A percentile compares a stretch with the other conserved stretches of the same genome.
Conservation (phyloP, 2,797 vertebrate species). For the Halcyon badia region DNA sequence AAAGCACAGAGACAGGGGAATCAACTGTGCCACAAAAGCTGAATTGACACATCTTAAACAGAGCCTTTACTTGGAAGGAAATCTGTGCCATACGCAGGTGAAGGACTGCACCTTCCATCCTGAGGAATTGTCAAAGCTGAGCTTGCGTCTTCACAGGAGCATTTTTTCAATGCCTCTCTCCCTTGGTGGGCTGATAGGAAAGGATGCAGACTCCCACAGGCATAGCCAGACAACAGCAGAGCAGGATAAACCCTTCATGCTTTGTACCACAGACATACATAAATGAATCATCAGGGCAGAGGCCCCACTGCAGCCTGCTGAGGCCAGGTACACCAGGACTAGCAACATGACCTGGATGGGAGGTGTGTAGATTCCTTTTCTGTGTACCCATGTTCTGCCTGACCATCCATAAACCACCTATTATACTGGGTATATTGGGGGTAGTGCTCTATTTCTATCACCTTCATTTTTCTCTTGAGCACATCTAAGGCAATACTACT, state of each 20-base stretch:
- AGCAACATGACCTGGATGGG: neutral
- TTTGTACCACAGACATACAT: neutral
- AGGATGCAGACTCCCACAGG: neutral
- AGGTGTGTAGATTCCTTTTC: neutral
- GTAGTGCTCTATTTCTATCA: neutral
- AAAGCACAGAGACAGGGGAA: neutral
- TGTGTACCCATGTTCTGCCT: neutral
- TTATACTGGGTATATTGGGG: neutral
- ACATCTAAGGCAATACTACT: neutral
- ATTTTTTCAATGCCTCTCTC: neutral
- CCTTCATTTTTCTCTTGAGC: neutral
- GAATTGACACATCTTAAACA: neutral
- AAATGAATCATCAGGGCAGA: neutral
- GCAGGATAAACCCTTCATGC: neutral
- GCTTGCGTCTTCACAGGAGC: neutral
- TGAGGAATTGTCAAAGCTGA: neutral
- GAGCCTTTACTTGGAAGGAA: neutral
- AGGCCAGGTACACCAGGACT: neutral
- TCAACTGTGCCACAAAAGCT: neutral
- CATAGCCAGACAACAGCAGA: rapidly evolving
- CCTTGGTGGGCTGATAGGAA: neutral
- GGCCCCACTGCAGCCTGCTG: rapidly evolving
- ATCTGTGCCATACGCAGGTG: neutral
- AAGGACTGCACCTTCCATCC: neutral
- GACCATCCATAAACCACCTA: neutral